Evolutionary conservation across 2,797 vertebrate genomes (phyloP).

Genomic region (Carcharodon carcharias): DNA sequence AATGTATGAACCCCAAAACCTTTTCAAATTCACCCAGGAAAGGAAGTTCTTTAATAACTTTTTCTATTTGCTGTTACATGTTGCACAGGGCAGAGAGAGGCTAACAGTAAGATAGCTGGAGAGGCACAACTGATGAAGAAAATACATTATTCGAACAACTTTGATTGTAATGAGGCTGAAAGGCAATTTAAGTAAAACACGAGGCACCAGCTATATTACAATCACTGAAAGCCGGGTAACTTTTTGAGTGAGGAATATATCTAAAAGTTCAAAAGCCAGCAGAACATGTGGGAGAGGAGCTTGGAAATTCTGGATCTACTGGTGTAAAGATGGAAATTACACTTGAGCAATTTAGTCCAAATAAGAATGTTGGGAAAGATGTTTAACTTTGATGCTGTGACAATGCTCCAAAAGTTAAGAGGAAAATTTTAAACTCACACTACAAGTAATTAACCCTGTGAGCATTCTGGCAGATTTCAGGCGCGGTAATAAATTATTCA

Average conservation of each 20-base stretch:
- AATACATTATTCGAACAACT: not conserved
- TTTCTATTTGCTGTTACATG: not conserved
- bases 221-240: not conserved
- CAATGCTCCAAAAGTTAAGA: not conserved
- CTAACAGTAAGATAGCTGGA: not conserved
- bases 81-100: not conserved
- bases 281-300: not conserved
- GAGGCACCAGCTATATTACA: not conserved
- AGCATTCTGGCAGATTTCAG: not conserved
- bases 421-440: not conserved
- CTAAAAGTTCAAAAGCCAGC: not conserved
- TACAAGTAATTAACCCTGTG: not conserved
- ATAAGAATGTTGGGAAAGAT: not conserved
- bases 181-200: not conserved
- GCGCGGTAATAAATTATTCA: not conserved
- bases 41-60: not conserved
- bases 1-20: not conserved
- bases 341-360: not conserved
- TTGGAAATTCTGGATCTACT: not conserved
- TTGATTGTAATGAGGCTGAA: not conserved
- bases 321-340: not conserved
- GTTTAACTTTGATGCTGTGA: not conserved
- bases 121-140: not conserved
- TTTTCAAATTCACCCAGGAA: not conserved
- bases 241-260: not conserved